Percentiles rank a stretch among this genome's conserved stretches.
These are phyloP conservation scores for Ivindomyrus marchei DNA, from an alignment of 2,113 vertebrate genomes.

Conservation along the genomic window DNA sequence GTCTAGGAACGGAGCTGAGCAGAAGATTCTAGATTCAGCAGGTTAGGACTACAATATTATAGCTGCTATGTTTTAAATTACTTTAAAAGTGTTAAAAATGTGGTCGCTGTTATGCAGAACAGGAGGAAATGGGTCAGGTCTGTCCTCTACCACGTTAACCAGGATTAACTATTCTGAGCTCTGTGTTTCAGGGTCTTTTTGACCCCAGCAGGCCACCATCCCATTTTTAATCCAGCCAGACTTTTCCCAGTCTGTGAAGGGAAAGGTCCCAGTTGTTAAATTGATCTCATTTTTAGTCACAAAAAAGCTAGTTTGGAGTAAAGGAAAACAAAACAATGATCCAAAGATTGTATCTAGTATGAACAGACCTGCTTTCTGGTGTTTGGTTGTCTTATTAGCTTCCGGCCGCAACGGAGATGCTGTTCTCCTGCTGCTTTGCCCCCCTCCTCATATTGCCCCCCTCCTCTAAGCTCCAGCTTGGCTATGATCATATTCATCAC, in stretches of 20 bases:
- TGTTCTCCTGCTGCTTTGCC: conserved; percentile 26
- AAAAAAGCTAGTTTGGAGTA: not conserved
- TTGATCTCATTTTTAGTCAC: conserved; percentile 24
- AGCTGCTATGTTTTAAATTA: conserved; percentile 37
- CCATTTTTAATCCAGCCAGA: conserved; percentile 29
- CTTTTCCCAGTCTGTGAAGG: conserved; percentile 42
- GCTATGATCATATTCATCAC: not conserved
- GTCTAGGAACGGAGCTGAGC: not conserved
- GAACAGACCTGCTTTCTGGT: conserved; percentile 24
- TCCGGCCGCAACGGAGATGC: conserved; percentile 10
- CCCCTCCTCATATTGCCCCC: conserved; percentile 12
- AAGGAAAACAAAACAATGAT: conserved; percentile 32
- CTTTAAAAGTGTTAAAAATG: not conserved
- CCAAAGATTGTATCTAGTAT: conserved; percentile 51
- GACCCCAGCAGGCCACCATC: conserved; percentile 25
- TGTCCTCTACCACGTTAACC: conserved; percentile 62
- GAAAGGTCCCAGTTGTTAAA: conserved; percentile 39
- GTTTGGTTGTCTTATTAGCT: conserved; percentile 15
- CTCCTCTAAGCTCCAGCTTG: not conserved
- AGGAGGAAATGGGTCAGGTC: conserved; percentile 39
- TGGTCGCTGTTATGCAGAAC: conserved; percentile 34
- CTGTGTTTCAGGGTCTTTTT: conserved; percentile 35
- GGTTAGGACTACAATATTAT: conserved; percentile 48
- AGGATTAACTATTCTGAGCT: conserved; percentile 48
- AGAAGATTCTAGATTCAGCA: not conserved